Base-by-base conservation (phyloP, 2,888 invertebrate species). In the Cepaea hortensis region DNA sequence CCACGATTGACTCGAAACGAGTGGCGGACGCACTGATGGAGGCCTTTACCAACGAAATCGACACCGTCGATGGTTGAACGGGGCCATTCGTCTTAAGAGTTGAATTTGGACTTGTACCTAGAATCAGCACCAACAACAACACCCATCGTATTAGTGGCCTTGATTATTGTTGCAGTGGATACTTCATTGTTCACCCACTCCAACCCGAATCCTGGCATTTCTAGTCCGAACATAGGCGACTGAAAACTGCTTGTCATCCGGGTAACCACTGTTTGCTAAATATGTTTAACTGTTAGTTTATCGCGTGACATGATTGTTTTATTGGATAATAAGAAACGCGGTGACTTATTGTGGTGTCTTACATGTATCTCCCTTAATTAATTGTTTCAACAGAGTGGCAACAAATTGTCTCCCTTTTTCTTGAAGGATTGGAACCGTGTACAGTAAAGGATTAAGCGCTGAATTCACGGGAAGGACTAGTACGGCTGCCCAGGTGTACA, bases 151-250 rank as follows among this genome's bases (percentile, higher is more conserved):
- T 35, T 35, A 35, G 35, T 35, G 35, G 35, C 35, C 35, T 35
- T 35, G 35, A 35, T 35, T 35, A 35, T 89, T 91, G 92, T 92
- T 79, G 92, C 92, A 55, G 92, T 92, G 79, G 91, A 88, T 68
- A 91, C 89, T 88, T 92, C 92, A 61, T 90, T 89, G 35, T 86
- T 83, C 83, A 86, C 83, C 76, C 73, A 83, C 50, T 82, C 81
- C 83, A 86, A 72, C 35, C 76, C 86, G 5, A 68, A n/a, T 46
- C 75, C 86, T 0, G 62, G 18, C 81, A 81, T 85, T n/a, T 62
- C 79, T n/a, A 48, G 55, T 50, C 65, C 77, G 13, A n/a, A 61
- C n/a, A 80, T 62, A 1, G 18, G n/a, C 4, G 77, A 77, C 9
- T 55, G 80, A 81, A 85, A 85, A 15, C 73, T 61, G 81, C 72